phyloP scores from a whole-genome alignment of 2,888 invertebrate species.

The Bellardia bayeri region DNA sequence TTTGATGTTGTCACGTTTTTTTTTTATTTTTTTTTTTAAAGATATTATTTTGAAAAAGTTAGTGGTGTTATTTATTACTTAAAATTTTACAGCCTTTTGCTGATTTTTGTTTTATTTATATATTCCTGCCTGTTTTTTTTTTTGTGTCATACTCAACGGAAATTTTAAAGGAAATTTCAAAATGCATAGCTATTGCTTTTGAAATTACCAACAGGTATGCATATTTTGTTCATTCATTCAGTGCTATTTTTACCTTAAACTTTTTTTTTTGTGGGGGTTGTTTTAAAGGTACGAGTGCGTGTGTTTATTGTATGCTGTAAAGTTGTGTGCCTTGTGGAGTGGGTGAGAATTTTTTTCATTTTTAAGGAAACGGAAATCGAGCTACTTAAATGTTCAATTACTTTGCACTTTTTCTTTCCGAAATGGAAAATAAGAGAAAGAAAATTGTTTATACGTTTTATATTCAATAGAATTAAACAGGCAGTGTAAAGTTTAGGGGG shows the following conservation, averaged over 20 bases:
- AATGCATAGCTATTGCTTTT: slow-evolving; percentile 23
- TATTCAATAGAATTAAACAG: neutral
- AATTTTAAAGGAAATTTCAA: slow-evolving; percentile 25
- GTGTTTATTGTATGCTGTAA: slow-evolving; percentile 5
- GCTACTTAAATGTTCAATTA: slow-evolving; percentile 72
- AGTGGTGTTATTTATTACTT: too few relatives aligned
- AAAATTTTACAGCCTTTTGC: neutral
- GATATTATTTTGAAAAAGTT: too few relatives aligned
- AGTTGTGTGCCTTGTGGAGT: neutral
- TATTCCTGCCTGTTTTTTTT: neutral
- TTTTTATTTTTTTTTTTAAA: too few relatives aligned
- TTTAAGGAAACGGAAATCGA: slow-evolving; percentile 67
- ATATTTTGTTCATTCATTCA: neutral
- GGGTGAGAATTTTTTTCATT: slow-evolving; percentile 6
- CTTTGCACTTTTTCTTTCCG: slow-evolving; percentile 56
- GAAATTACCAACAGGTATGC: slow-evolving; percentile 42
- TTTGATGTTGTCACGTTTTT: too few relatives aligned
- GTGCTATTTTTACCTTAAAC: neutral
- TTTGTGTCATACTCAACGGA: slow-evolving; percentile 6
- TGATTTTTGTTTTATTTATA: neutral
- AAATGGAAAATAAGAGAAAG: neutral
- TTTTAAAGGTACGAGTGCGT: neutral
- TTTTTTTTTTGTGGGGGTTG: too few relatives aligned
- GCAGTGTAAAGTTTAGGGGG: neutral
- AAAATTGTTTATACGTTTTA: slow-evolving; percentile 16